Conservation (phyloP, 2,113 vertebrate genomes). For the Falco punctatus region DNA sequence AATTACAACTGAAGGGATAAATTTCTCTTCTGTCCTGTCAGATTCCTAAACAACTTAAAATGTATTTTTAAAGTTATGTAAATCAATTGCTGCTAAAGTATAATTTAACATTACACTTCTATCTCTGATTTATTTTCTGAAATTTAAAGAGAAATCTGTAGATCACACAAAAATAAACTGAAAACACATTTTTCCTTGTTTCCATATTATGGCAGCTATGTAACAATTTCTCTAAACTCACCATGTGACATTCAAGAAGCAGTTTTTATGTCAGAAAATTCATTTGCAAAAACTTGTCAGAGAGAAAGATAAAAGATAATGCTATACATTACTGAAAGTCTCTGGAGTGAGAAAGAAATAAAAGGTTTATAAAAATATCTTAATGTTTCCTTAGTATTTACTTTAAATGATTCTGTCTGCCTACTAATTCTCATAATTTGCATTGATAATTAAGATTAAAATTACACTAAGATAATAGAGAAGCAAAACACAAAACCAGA, state of each 20-base stretch:
- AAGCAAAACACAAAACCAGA: neutral
- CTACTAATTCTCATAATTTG: neutral
- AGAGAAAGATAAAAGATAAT: neutral
- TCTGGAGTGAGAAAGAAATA: neutral
- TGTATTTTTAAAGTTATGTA: neutral
- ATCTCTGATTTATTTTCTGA: neutral
- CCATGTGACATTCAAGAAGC: neutral
- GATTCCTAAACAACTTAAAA: neutral
- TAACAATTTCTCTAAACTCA: neutral
- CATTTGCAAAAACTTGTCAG: neutral
- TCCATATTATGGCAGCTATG: neutral
- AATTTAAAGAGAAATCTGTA: neutral
- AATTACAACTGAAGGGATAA: neutral
- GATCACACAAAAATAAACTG: neutral
- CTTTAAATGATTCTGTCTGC: neutral
- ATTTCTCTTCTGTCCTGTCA: neutral
- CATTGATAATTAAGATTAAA: neutral
- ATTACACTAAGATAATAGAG: neutral
- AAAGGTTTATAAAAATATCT: neutral
- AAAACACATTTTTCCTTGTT: neutral
- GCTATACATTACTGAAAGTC: neutral
- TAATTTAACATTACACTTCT: neutral
- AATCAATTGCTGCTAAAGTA: neutral
- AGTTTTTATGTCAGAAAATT: neutral
- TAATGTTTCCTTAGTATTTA: neutral